These are phyloP conservation scores for Parnassius orleans DNA, from an alignment of 2,888 invertebrate species.

Conservation along the genomic window DNA sequence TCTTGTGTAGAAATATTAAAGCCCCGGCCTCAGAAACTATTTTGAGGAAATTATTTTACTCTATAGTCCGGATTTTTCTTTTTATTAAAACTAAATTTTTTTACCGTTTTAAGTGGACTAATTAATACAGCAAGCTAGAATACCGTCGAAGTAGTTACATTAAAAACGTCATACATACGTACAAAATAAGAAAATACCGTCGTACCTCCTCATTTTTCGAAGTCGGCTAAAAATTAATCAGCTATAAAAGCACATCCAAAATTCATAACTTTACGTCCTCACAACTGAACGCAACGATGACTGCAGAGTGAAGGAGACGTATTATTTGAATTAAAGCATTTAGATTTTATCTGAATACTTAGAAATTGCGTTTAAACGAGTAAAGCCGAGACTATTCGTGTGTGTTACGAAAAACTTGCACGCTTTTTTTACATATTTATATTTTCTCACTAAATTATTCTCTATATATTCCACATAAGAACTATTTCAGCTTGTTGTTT, in stretches of 20 bases:
- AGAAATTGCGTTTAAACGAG: constrained; percentile 34
- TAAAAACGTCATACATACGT: too few relatives aligned
- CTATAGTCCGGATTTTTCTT: too few relatives aligned
- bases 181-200: too few relatives aligned
- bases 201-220: too few relatives aligned
- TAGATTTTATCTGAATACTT: constrained; percentile 40
- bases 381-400: background rate
- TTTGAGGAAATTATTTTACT: too few relatives aligned
- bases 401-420: background rate
- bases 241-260: constrained; percentile 12
- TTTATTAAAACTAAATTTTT: too few relatives aligned
- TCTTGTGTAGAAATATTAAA: too few relatives aligned
- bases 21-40: too few relatives aligned
- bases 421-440: background rate
- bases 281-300: constrained; percentile 5
- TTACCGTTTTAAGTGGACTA: too few relatives aligned
- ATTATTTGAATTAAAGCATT: constrained; percentile 40
- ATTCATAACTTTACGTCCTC: background rate
- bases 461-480: background rate
- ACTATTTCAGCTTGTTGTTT: constrained; percentile 1
- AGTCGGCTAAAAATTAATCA: too few relatives aligned
- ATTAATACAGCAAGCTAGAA: too few relatives aligned
- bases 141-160: too few relatives aligned
- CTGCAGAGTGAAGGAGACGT: constrained; percentile 11
- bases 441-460: background rate